Evolutionary conservation across 2,113 vertebrate genomes (phyloP).

Genomic region (Ophthalmolycus amberensis): DNA sequence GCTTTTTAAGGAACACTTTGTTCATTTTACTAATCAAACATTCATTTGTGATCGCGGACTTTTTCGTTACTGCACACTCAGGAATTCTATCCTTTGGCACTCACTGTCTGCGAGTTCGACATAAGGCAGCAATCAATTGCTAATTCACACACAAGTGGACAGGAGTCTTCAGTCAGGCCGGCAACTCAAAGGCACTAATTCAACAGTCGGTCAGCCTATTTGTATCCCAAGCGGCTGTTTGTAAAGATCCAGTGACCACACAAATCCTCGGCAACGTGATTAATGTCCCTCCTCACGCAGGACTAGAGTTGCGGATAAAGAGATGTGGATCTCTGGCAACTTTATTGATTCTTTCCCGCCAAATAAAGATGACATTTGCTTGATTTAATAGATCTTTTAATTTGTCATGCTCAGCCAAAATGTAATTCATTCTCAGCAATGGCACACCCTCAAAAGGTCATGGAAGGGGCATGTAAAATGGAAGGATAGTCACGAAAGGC

Average conservation of each 20-base stretch:
- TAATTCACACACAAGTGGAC: constrained; percentile 80
- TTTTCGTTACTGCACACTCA: constrained; percentile 43
- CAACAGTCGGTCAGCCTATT: constrained; percentile 77
- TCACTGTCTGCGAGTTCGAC: constrained; percentile 66
- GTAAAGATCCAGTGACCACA: constrained; percentile 79
- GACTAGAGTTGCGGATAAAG: constrained; percentile 71
- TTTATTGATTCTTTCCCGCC: constrained; percentile 80
- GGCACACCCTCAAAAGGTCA: constrained; percentile 57
- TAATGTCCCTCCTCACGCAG: constrained; percentile 64
- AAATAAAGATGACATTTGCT: constrained; percentile 83
- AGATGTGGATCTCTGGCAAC: constrained; percentile 71
- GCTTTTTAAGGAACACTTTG: constrained; percentile 22
- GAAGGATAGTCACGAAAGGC: not conserved
- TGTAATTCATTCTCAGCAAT: constrained; percentile 51
- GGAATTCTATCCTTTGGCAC: constrained; percentile 65
- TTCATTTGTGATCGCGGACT: constrained; percentile 51
- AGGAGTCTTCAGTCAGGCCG: constrained; percentile 73
- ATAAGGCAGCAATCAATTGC: constrained; percentile 77
- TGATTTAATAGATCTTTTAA: constrained; percentile 78
- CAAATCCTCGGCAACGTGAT: constrained; percentile 71
- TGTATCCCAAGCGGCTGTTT: constrained; percentile 76
- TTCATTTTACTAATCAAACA: constrained; percentile 57
- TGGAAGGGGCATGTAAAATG: constrained; percentile 1
- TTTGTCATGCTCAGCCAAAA: constrained; percentile 75
- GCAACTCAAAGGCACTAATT: constrained; percentile 81